Percentiles rank a stretch among this genome's conserved stretches.
Conservation (phyloP, 23 tunicate genomes). For the Halocynthia aurantium region DNA sequence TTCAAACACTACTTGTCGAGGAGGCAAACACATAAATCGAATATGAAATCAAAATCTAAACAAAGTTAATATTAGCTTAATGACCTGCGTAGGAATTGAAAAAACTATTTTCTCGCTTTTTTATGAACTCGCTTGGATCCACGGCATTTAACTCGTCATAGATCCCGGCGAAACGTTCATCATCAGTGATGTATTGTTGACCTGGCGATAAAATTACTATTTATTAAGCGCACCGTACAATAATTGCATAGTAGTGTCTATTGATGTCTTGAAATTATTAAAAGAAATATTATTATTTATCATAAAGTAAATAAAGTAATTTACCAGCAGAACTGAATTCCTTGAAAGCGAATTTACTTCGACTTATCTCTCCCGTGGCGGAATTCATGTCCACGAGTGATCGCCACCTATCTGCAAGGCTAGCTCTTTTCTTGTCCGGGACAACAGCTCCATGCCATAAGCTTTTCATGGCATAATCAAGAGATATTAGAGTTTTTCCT, state of each 20-base stretch:
- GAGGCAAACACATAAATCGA: neutral
- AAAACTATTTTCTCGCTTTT: slow-evolving; percentile 51
- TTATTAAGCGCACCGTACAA: neutral
- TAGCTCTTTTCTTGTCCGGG: slow-evolving; percentile 33
- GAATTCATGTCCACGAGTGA: slow-evolving; percentile 47
- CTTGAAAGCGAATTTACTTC: slow-evolving; percentile 27
- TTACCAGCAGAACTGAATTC: slow-evolving; percentile 68
- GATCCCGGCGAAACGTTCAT: slow-evolving; percentile 20
- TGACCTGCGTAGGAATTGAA: slow-evolving; percentile 66
- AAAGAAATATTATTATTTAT: neutral
- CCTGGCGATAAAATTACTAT: slow-evolving; percentile 18
- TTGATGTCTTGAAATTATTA: neutral
- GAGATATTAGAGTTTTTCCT: slow-evolving; percentile 64
- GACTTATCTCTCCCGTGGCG: slow-evolving; percentile 43
- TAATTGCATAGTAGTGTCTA: neutral
- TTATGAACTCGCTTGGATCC: slow-evolving; percentile 45
- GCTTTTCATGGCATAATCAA: slow-evolving; percentile 82
- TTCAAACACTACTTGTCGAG: too few relatives aligned
- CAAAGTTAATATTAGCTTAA: neutral
- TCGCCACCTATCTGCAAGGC: slow-evolving; percentile 72
- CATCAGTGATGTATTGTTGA: slow-evolving; percentile 42
- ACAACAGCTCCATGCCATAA: slow-evolving; percentile 83
- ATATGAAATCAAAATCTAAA: neutral
- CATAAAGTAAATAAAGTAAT: neutral
- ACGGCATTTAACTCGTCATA: slow-evolving; percentile 44